Evolutionary conservation across 2,888 invertebrate species (phyloP), one percentile per base, ranked within the genome.

Genomic region (Clostera curtula): DNA sequence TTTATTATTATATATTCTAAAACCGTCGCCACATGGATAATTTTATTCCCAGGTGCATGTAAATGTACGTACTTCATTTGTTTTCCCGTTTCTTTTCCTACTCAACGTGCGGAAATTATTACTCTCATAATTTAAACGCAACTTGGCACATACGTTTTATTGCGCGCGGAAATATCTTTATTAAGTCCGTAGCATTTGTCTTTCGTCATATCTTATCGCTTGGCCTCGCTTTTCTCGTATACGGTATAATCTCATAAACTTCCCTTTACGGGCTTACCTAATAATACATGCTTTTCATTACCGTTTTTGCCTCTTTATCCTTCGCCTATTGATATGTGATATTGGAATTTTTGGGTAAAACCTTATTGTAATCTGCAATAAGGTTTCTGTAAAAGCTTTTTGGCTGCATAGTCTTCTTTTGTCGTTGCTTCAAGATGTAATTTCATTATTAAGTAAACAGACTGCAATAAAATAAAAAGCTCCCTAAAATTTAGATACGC

Each of bases 111-210:
- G 52, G 53, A 48, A 58, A 55, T 65, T 57, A 68, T 65, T 53
- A 49, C 59, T 34, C 40, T 45, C 60, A 63, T 72, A 68, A 69
- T 51, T 63, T 58, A 41, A 50, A 49, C 50, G 52, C 51, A 56
- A 60, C 58, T 51, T 47, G 22, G 41, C 47, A 41, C 59, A 56
- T 63, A 58, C 44, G 52, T 64, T 73, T 72, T 70, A 72, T 73
- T 70, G 43, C 34, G 24, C 27, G 30, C 34, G 6, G 43, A 43
- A 50, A 50, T 56, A 64, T 60, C 69, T 68, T 70, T 69, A 72
- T 72, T 71, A 71, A 72, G 59, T 65, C 58, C 51, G 49, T 49
- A 49, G 54, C 59, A 65, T 67, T 64, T 61, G 63, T 69, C 61
- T 68, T 55, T 46, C 51, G 50, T 59, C 56, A 44, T 50, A 49